These are phyloP conservation scores for Pimephales promelas DNA, from an alignment of 2,113 vertebrate species.

Conservation along the genomic window DNA sequence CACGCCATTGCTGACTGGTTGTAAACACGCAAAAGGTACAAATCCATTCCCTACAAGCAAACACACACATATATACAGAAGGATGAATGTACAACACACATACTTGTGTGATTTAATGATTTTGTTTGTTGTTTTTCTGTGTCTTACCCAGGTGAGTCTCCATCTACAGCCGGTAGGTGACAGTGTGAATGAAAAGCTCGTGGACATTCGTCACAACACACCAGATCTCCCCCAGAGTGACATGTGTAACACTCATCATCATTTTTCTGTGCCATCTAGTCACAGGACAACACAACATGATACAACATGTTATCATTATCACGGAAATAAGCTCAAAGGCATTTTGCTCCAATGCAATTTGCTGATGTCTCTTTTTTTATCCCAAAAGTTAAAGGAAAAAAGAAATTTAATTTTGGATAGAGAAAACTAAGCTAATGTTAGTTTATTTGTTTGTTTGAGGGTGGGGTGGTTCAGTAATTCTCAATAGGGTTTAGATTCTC, in stretches of 20 bases:
- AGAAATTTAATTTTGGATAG: too few species aligned
- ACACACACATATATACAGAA: constrained; percentile 46
- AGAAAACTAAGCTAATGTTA: too few species aligned
- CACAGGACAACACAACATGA: not conserved
- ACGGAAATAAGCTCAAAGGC: too few species aligned
- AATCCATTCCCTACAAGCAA: constrained; percentile 66
- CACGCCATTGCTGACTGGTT: not conserved
- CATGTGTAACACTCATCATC: constrained; percentile 74
- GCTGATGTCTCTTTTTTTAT: too few species aligned
- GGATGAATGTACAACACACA: not conserved
- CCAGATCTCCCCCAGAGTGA: constrained; percentile 43
- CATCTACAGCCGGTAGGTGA: constrained; percentile 66
- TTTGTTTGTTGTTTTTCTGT: constrained; percentile 14
- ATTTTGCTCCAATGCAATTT: too few species aligned
- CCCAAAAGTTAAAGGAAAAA: too few species aligned
- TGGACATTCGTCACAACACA: constrained; percentile 71
- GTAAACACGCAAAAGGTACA: constrained; percentile 70
- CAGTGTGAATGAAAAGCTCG: constrained; percentile 74
- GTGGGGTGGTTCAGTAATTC: too few species aligned
- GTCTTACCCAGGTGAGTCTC: constrained; percentile 22
- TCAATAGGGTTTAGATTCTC: too few species aligned
- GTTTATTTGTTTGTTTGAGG: too few species aligned
- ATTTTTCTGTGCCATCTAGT: constrained; percentile 67
- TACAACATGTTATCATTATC: not conserved
- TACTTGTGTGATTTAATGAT: not conserved